Base-by-base conservation (phyloP, 2,113 vertebrate genomes). In the Antigone vipio region DNA sequence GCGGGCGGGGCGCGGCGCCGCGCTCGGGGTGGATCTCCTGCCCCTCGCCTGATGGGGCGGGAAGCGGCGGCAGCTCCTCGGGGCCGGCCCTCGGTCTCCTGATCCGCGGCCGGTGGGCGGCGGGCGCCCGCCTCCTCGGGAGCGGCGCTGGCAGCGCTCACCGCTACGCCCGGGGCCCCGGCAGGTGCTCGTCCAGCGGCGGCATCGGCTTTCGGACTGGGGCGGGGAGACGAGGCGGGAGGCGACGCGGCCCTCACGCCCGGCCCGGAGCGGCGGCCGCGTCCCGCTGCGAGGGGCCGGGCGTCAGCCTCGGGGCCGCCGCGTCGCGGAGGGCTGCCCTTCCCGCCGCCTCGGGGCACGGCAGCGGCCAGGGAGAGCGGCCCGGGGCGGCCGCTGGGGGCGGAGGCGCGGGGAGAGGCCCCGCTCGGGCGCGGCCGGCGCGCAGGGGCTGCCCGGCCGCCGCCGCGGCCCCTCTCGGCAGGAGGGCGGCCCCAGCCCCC, bases 31-130 rank as follows among this genome's bases (percentile, higher is more conserved):
- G 74, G 66, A 58, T 80, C 77, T 59, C 42, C 77, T 56, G 77
- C 77, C 59, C 27, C 82, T 96, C 91, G 79, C 88, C 75, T 76
- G 94, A 85, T 67, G 86, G 87, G 91, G 95, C 93, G 95, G 89
- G 91, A 29, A 71, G 73, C 78, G 56, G 40, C 68, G 45, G 67
- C 67, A 8, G 84, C 88, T 63, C 42, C 53, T 50, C 44, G 45
- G 88, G 76, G 73, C 82, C 50, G 72, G 56, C 44, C 75, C 75
- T 78, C 35, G 44, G 58, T 83, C 88, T 67, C 76, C 59, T 60
- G 93, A 84, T 47, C 56, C 9, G 63, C 40, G 32, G 35, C n/a
- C 22, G 49, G 55, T 53, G 80, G 73, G 80, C 74, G 73, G 49
- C 47, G 34, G 80, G 81, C 64, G 35, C 35, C 88, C 78, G 86